Base-by-base conservation (phyloP, 2,797 vertebrate species). In the Hypotaenidia philippensis region DNA sequence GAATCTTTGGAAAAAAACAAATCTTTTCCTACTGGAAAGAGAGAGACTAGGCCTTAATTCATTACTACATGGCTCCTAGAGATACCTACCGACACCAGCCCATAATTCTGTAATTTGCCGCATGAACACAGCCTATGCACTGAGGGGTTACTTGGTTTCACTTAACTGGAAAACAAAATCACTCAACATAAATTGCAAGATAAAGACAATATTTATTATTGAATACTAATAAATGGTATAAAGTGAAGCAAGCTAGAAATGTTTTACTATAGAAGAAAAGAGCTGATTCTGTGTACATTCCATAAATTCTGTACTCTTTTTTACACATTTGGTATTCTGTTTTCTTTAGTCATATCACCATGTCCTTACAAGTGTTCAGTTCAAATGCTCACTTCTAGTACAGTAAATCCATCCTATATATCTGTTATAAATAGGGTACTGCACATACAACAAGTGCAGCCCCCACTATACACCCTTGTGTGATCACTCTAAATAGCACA, bases 381-480 rank as follows among this genome's bases (percentile, higher is more conserved):
- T 87, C 88, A 79, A 41, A 22, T 91, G 60, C 36, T 96, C 27
- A 40, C 61, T 96, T 81, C 69, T 82, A 63, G 90, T 94, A 95
- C 93, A 95, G 52, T 95, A 97, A 96, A 97, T 97, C 87, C 94
- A 93, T 93, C 79, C 94, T 95, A 93, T 97, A 97, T 66, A 77
- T 95, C 87, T 92, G 85, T 96, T 96, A 94, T 95, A 96, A 96
- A 97, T 96, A 97, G 96, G 69, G 29, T 56, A 60, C 83, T 94
- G 75, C 94, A 96, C 79, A 96, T 96, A 95, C 72, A 95, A 72
- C 91, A 92, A 95, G 69, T 82, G 84, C 57, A 96, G 61, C 57
- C 83, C 80, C 71, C 70, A n/a, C 71, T 66, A 63, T 93, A 75
- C 86, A 89, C 84, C 90, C 95, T 91, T 96, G 84, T 50, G 71